A percentile compares a stretch with the other conserved stretches of the same genome.
Evolutionary conservation across 2,113 vertebrate species (phyloP).

Genomic region (Scartelaos histophorus): DNA sequence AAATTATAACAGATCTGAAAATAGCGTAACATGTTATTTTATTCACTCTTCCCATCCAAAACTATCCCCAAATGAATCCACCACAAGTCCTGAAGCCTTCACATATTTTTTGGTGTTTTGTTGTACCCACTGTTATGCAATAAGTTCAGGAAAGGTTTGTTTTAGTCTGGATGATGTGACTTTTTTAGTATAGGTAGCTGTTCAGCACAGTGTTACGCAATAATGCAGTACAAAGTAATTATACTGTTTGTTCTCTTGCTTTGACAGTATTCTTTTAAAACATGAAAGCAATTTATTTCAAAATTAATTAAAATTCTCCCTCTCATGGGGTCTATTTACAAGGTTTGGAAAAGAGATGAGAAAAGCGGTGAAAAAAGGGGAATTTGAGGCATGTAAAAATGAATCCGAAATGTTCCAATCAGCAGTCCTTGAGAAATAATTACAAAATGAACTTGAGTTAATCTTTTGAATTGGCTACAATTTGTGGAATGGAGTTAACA

Average conservation of each 20-base stretch:
- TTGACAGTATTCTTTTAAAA: neutral
- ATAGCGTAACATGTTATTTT: too few species aligned
- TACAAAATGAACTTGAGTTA: neutral
- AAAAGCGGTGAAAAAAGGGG: neutral
- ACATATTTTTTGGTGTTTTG: neutral
- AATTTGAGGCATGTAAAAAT: neutral
- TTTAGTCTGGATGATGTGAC: too few species aligned
- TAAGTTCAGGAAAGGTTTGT: too few species aligned
- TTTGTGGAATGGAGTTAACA: neutral
- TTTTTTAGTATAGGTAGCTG: too few species aligned
- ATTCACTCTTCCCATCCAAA: neutral
- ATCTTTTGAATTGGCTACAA: neutral
- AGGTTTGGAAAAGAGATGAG: neutral
- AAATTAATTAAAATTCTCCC: neutral
- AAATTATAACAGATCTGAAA: too few species aligned
- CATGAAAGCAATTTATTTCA: neutral
- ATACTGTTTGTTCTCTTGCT: neutral
- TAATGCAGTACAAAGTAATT: neutral
- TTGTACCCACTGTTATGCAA: neutral
- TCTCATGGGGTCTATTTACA: neutral
- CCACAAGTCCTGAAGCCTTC: neutral
- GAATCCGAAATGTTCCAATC: neutral
- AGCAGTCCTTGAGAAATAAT: neutral
- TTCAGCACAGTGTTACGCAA: neutral
- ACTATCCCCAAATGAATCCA: neutral